phyloP scores from a whole-genome alignment of 2,888 invertebrate species.

The Quadriops clusia region DNA sequence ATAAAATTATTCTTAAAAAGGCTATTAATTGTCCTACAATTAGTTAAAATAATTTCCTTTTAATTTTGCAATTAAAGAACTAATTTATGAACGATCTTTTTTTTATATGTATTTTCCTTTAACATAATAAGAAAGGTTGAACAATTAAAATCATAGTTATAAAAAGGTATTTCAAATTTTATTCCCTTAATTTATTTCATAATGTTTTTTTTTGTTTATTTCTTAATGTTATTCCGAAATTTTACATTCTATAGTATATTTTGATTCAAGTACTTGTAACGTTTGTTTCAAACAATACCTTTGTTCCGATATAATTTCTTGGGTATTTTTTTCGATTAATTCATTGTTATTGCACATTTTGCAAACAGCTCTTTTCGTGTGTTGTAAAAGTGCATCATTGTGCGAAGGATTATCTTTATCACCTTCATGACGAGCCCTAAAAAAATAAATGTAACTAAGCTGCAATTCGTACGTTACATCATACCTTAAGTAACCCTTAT shows the following conservation, averaged over 20 bases:
- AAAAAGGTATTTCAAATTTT: constrained; percentile 5
- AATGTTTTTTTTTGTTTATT: constrained; percentile 17
- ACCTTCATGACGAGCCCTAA: neutral
- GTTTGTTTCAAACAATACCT: constrained; percentile 20
- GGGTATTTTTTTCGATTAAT: constrained; percentile 17
- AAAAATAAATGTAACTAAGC: no score
- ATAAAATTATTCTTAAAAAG: constrained; percentile 37
- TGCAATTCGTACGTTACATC: no score
- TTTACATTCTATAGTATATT: constrained; percentile 14
- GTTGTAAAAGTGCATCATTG: constrained; percentile 10
- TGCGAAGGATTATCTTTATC: neutral
- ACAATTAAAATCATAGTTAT: no score
- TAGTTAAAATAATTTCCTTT: constrained; percentile 4
- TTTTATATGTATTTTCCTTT: no score
- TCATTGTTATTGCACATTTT: constrained; percentile 20
- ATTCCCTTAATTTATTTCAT: constrained; percentile 12
- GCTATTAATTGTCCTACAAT: neutral
- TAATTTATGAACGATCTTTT: no score
- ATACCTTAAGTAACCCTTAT: constrained; percentile 32
- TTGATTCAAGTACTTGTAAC: constrained; percentile 21
- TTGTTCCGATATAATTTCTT: constrained; percentile 26
- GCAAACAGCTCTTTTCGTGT: constrained; percentile 18
- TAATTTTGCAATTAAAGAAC: no score
- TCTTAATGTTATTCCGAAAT: constrained; percentile 17
- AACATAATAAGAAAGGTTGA: no score